Evolutionary conservation across 2,113 vertebrate species (phyloP), one percentile per base, ranked within the genome.

Genomic region (Peucedramus taeniatus): DNA sequence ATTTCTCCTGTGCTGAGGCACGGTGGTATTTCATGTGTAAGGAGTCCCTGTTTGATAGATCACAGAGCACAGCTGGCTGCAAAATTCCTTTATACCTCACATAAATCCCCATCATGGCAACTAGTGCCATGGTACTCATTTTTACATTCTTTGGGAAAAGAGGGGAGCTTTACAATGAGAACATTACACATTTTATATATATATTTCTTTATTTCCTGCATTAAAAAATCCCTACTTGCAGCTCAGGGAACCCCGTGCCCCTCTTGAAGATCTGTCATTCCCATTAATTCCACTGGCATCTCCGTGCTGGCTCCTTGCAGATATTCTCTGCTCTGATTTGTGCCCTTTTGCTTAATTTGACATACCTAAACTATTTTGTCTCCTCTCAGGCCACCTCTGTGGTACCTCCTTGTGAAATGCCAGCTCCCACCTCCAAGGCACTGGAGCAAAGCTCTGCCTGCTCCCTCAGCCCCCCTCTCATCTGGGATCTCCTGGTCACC

Each of bases 401-500:
- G 30, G 15, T 10, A 15, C 2, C 8, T 88, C 24, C 11, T 30
- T 50, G 23, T 2, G 1, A 15, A 87, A 18, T 1, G 1, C 11
- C 37, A 21, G 5, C 42, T 70, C 7, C 14, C n/a, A 61, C 4
- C 20, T 57, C 54, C 39, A 18, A 27, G 15, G 42, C 0, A 39
- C 50, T 56, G 64, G 19, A 53, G 15, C 21, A 57, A 49, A 61
- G 3, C 4, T 49, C 0, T 11, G 31, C 5, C 13, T n/a, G 44
- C 35, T 69, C 5, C 28, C n/a, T 68, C 40, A 51, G 33, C 10
- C 23, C 51, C 23, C 2, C 24, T 64, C 21, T 64, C 1, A 3
- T 24, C 24, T 63, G 21, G 0, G 0, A 49, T 16, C 8, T 54
- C 21, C 23, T 21, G 3, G 0, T 44, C 49, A 68, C 31, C 3